These are phyloP conservation scores for Harpalus rufipes DNA, from an alignment of 2,888 invertebrate genomes.

Conservation along the genomic window DNA sequence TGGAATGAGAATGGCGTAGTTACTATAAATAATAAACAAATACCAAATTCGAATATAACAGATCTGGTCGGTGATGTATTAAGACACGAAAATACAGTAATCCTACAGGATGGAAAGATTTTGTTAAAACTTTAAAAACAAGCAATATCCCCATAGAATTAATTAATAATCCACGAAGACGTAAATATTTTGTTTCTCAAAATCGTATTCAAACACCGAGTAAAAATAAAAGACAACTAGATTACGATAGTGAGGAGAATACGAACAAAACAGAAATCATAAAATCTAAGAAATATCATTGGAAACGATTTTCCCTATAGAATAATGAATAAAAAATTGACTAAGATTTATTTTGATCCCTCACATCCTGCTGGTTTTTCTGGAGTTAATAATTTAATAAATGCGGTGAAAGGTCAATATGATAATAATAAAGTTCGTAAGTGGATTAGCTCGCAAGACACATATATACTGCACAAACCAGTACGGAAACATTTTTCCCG, in stretches of 20 bases:
- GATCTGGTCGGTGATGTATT: constrained; percentile 41
- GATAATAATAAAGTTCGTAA: too few relatives aligned
- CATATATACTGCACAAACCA: too few relatives aligned
- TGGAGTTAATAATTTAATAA: too few relatives aligned
- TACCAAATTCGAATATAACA: constrained; percentile 32
- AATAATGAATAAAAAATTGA: too few relatives aligned
- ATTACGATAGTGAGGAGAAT: not conserved
- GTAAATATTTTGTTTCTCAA: not conserved
- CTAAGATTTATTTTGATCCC: too few relatives aligned
- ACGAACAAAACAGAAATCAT: not conserved
- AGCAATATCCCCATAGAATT: constrained; percentile 41
- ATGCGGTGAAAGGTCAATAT: too few relatives aligned
- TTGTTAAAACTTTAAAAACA: constrained; percentile 14
- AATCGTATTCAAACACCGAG: not conserved
- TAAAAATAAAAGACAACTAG: not conserved
- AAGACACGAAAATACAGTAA: constrained; percentile 20
- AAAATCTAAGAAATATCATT: constrained; percentile 1
- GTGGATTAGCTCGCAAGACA: too few relatives aligned
- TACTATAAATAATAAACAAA: constrained; percentile 29
- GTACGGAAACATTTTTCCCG: too few relatives aligned
- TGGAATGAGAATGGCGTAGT: constrained; percentile 33
- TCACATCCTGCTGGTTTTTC: too few relatives aligned
- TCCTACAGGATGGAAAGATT: not conserved
- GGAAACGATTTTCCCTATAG: constrained; percentile 22
- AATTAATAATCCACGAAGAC: constrained; percentile 25